phyloP scores from a whole-genome alignment of 2,888 invertebrate genomes.

The Notodonta dromedarius region DNA sequence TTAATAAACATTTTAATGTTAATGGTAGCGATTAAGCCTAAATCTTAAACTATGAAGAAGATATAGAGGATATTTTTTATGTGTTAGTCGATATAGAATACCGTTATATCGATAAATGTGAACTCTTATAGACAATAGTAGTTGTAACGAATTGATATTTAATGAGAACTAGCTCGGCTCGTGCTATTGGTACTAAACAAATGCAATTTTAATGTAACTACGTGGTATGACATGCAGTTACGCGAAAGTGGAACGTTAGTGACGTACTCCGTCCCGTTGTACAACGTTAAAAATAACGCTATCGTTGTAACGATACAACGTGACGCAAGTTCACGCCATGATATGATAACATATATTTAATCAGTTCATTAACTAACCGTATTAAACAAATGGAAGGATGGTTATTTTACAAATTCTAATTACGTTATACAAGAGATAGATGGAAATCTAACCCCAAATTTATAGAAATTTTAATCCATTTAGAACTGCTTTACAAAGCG shows the following conservation, averaged over 20 bases:
- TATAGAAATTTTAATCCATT: too few species aligned
- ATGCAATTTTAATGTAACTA: conserved; percentile 78
- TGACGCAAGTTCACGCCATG: conserved; percentile 15
- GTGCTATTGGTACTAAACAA: conserved; percentile 81
- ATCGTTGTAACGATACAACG: neutral
- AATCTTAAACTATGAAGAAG: conserved; percentile 76
- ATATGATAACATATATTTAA: conserved; percentile 40
- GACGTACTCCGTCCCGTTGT: conserved; percentile 19
- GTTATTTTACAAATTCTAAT: conserved; percentile 76
- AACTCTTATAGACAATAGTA: conserved; percentile 47
- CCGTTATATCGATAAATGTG: conserved; percentile 45
- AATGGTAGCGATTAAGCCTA: conserved; percentile 78
- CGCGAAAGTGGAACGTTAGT: conserved; percentile 33
- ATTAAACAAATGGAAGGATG: conserved; percentile 66
- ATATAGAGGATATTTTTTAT: conserved; percentile 65
- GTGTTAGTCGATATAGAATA: conserved; percentile 41
- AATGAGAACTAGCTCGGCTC: conserved; percentile 69
- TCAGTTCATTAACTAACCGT: conserved; percentile 41
- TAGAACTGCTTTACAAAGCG: too few species aligned
- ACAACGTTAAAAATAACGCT: conserved; percentile 14
- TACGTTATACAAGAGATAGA: conserved; percentile 74
- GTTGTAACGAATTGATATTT: conserved; percentile 58
- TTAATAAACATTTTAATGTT: conserved; percentile 75
- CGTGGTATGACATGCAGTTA: conserved; percentile 53
- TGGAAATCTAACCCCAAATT: conserved; percentile 61